Percentiles rank a stretch among this genome's conserved stretches.
These are phyloP conservation scores for Phyllotis vaccarum DNA, from an alignment of 2,797 vertebrate species.

Conservation along the genomic window DNA sequence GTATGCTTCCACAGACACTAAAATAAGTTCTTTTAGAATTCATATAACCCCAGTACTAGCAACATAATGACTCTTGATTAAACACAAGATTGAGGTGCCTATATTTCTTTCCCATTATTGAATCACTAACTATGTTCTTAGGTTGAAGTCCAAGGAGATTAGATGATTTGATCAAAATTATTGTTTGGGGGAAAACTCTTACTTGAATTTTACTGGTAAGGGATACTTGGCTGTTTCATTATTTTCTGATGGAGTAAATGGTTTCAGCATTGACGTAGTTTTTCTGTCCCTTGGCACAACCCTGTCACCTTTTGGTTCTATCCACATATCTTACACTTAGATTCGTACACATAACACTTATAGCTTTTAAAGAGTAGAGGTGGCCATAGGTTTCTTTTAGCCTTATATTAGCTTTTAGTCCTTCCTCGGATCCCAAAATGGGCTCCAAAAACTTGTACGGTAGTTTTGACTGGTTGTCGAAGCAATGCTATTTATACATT, in stretches of 20 bases:
- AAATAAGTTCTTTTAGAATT: neutral
- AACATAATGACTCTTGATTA: neutral
- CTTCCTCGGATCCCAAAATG: neutral
- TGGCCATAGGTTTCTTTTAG: neutral
- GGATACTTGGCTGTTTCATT: neutral
- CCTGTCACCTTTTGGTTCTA: neutral
- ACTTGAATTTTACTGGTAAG: neutral
- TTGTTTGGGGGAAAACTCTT: neutral
- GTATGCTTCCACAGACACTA: neutral
- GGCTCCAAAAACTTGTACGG: neutral
- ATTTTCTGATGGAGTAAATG: neutral
- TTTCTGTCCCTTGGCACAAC: accelerated
- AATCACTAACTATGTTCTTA: neutral
- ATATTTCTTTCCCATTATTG: neutral
- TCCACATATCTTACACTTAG: accelerated
- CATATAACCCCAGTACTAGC: neutral
- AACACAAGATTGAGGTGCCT: neutral
- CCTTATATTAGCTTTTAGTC: neutral
- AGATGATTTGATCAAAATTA: neutral
- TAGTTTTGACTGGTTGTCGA: neutral
- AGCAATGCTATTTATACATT: neutral
- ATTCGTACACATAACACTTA: neutral
- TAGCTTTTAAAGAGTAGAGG: neutral
- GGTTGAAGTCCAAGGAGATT: neutral
- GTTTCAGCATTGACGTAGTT: neutral